Conservation (phyloP, 2,888 invertebrate genomes). For the Napeogenes sylphis region DNA sequence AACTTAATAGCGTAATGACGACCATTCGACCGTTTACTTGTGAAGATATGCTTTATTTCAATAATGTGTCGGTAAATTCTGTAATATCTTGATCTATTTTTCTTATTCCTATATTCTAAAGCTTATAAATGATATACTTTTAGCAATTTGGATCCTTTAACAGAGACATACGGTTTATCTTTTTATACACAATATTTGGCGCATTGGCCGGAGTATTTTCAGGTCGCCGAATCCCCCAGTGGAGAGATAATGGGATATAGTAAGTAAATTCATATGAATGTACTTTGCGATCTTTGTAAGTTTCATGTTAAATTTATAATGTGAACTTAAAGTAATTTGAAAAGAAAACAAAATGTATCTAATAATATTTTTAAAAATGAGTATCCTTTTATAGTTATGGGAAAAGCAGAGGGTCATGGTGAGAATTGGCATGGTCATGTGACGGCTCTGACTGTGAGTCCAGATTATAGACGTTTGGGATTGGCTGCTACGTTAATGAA, state of each 20-base stretch:
- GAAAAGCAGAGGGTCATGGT: slow-evolving; percentile 96
- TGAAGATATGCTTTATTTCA: slow-evolving; percentile 96
- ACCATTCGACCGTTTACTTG: slow-evolving; percentile 95
- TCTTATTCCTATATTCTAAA: slow-evolving; percentile 9
- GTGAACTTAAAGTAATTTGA: slow-evolving; percentile 9
- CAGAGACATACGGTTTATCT: slow-evolving; percentile 96
- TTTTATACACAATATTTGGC: slow-evolving; percentile 99
- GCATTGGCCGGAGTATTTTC: slow-evolving; percentile 99
- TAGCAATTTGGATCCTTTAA: slow-evolving; percentile 97
- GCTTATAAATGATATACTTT: slow-evolving; percentile 42
- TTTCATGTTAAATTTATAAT: too few relatives aligned
- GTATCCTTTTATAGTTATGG: slow-evolving; percentile 87
- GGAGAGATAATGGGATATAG: slow-evolving; percentile 99
- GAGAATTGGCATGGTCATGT: slow-evolving; percentile 99
- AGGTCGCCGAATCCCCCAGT: slow-evolving; percentile 96
- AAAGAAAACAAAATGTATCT: neutral
- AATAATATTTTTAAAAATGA: neutral
- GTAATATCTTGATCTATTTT: slow-evolving; percentile 1
- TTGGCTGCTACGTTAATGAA: slow-evolving; percentile 96
- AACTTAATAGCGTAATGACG: slow-evolving; percentile 77
- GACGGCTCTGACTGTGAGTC: slow-evolving; percentile 97
- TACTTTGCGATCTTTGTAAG: too few relatives aligned
- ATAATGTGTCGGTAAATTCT: slow-evolving; percentile 88
- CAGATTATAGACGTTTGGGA: slow-evolving; percentile 94
- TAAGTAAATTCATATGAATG: slow-evolving; percentile 53